Percentiles rank a stretch among this genome's conserved stretches.
phyloP scores from a whole-genome alignment of 2,113 vertebrate genomes.

The Peromyscus californicus region DNA sequence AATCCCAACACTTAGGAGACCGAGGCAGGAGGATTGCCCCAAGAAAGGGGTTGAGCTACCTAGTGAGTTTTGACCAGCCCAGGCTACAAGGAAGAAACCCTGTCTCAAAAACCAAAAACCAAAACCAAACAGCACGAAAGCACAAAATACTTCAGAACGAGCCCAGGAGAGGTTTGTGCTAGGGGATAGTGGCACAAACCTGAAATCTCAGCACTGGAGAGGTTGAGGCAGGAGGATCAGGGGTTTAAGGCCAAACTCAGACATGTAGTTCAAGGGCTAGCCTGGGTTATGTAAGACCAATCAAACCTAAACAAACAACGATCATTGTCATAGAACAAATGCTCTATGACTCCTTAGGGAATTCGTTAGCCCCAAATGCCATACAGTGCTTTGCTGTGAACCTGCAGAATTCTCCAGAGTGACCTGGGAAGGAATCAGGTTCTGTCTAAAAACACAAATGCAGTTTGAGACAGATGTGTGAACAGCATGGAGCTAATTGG shows the following conservation, averaged over 20 bases:
- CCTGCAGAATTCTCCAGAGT: neutral
- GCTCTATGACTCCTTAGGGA: neutral
- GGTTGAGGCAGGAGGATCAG: fast-evolving
- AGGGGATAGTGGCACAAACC: neutral
- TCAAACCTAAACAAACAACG: neutral
- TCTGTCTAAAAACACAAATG: neutral
- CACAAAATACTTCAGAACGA: neutral
- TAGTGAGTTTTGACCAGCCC: neutral
- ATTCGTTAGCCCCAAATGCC: neutral
- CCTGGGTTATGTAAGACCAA: neutral
- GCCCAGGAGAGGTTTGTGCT: neutral
- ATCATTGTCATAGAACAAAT: no score
- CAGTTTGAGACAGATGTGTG: neutral
- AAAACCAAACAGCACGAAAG: neutral
- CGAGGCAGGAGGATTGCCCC: neutral
- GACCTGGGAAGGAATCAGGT: neutral
- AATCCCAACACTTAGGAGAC: neutral
- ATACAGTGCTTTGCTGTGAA: neutral
- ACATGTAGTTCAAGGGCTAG: neutral
- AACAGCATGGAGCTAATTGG: neutral
- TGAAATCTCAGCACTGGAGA: neutral
- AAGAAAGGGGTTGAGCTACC: neutral
- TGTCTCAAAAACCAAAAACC: neutral
- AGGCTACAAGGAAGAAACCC: neutral
- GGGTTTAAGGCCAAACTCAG: neutral